Evolutionary conservation across 2,888 invertebrate genomes (phyloP).

Genomic region (Ennomos erosarius): DNA sequence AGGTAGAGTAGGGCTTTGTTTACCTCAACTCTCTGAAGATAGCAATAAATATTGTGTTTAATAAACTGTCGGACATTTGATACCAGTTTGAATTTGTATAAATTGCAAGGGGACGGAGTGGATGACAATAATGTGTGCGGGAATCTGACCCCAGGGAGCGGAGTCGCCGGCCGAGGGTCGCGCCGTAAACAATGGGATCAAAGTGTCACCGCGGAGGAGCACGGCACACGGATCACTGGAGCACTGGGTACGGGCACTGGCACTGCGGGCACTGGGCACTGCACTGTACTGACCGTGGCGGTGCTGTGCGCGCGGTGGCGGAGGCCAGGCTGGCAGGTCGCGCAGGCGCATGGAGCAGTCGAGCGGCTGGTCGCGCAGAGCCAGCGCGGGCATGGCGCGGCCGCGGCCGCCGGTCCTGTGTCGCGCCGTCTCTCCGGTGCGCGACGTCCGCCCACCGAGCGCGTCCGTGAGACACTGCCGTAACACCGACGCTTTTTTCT

Average conservation of each 20-base stretch:
- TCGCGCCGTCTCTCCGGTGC: conserved; percentile 73
- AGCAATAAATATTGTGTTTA: conserved; percentile 33
- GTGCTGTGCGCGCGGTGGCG: conserved; percentile 46
- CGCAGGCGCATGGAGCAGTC: conserved; percentile 89
- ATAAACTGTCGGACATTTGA: conserved; percentile 35
- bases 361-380: conserved; percentile 87
- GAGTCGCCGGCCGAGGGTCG: conserved; percentile 39
- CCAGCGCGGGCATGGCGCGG: conserved; percentile 88
- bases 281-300: conserved; percentile 69
- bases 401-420: conserved; percentile 83
- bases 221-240: conserved; percentile 21
- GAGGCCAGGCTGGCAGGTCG: conserved; percentile 73
- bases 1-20: too few relatives aligned
- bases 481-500: conserved; percentile 71
- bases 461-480: conserved; percentile 80
- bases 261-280: background rate
- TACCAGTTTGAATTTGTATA: conserved; percentile 47
- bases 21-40: background rate
- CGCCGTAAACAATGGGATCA: conserved; percentile 24
- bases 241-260: conserved; percentile 26
- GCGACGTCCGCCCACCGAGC: conserved; percentile 74
- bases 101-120: conserved; percentile 41
- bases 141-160: conserved; percentile 47
- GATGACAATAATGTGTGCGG: conserved; percentile 49
- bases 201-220: conserved; percentile 31